These are phyloP conservation scores for Cavia porcellus DNA, from an alignment of 2,113 vertebrate genomes.

Conservation along the genomic window DNA sequence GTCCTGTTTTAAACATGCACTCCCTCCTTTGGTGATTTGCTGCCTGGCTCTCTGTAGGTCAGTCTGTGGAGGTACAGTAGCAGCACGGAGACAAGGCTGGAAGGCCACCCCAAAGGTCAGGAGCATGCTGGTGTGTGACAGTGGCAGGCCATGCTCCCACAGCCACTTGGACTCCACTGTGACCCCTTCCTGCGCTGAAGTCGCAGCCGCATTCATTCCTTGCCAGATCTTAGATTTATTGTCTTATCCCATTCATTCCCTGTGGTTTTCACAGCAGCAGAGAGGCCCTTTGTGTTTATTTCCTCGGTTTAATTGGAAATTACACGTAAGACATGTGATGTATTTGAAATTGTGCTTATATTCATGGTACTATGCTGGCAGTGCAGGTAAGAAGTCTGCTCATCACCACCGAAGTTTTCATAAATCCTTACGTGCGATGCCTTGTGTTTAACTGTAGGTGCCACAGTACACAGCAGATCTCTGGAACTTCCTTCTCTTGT, in stretches of 20 bases:
- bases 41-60: neutral
- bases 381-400: neutral
- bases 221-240: neutral
- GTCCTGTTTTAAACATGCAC: too few species aligned
- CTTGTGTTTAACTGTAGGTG: neutral
- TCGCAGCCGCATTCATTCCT: neutral
- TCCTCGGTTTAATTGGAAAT: neutral
- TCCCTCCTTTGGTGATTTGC: rapidly evolving
- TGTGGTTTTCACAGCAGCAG: neutral
- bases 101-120: too few species aligned
- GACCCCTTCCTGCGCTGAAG: neutral
- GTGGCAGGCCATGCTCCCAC: too few species aligned
- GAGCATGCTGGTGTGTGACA: rapidly evolving
- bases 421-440: too few species aligned
- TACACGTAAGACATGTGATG: neutral
- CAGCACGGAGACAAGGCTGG: neutral
- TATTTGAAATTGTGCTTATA: neutral
- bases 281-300: neutral
- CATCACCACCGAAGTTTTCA: neutral
- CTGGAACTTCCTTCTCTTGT: neutral
- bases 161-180: neutral
- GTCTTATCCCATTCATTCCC: neutral
- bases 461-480: too few species aligned
- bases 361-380: neutral
- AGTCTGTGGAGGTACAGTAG: neutral